phyloP scores from a whole-genome alignment of 1,140 invertebrate species.

The Drosophila lacteicornis region DNA sequence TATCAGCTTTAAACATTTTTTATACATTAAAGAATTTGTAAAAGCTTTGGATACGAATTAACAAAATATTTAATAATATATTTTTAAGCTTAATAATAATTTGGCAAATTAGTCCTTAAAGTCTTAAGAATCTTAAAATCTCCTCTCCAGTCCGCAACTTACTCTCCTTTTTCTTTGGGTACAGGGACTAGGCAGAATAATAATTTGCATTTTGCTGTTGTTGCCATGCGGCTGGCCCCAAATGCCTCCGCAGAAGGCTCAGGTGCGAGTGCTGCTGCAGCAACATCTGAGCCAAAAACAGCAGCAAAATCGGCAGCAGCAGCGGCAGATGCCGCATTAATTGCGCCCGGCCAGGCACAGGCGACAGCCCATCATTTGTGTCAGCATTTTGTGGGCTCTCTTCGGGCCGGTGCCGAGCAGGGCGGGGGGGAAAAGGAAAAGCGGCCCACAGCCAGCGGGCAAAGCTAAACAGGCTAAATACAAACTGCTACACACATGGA shows the following conservation, averaged over 20 bases:
- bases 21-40: no score
- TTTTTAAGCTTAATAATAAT: no score
- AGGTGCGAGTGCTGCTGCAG: conserved; percentile 41
- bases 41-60: neutral
- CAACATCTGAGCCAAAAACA: conserved; percentile 36
- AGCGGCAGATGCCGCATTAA: conserved; percentile 54
- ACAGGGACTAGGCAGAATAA: conserved; percentile 8
- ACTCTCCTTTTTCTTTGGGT: neutral
- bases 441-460: conserved; percentile 28
- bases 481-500: conserved; percentile 23
- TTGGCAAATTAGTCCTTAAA: neutral
- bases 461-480: conserved; percentile 47
- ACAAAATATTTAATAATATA: neutral
- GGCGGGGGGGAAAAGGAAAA: neutral
- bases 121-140: neutral
- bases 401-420: no score
- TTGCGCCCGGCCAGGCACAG: conserved; percentile 52
- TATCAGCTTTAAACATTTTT: no score
- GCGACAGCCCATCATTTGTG: conserved; percentile 56
- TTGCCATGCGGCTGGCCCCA: conserved; percentile 40
- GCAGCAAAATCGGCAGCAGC: conserved; percentile 13
- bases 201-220: conserved; percentile 43
- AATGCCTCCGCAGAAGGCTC: conserved; percentile 28
- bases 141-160: neutral
- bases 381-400: conserved; percentile 35